phyloP scores from a whole-genome alignment of 2,797 vertebrate genomes.

The Characodon lateralis region DNA sequence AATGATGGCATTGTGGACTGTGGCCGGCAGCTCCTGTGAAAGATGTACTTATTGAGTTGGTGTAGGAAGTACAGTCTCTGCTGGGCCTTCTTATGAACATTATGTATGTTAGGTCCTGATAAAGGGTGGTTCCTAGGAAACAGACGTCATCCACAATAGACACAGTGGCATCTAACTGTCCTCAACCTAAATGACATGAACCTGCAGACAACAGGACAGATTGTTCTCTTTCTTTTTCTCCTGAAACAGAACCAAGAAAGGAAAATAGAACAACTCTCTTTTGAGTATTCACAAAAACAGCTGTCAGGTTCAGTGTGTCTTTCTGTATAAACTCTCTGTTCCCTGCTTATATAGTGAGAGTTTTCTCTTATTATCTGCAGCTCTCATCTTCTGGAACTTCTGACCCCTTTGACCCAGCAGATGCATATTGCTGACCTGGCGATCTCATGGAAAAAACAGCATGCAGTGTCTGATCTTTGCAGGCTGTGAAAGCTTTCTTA shows the following conservation, averaged over 20 bases:
- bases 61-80: too few relatives aligned
- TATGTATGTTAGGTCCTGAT: too few relatives aligned
- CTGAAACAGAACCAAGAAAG: background rate
- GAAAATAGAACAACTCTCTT: conserved; percentile 1
- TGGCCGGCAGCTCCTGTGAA: too few relatives aligned
- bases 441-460: conserved; percentile 25
- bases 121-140: too few relatives aligned
- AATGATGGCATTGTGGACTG: too few relatives aligned
- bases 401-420: conserved; percentile 38
- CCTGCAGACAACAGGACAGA: background rate
- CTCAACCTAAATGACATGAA: conserved; percentile 10
- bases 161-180: background rate
- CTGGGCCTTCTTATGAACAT: too few relatives aligned
- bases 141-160: too few relatives aligned
- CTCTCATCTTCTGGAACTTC: conserved; percentile 22
- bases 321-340: conserved; percentile 5
- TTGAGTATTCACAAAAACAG: background rate
- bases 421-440: conserved; percentile 35
- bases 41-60: too few relatives aligned
- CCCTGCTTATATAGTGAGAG: conserved; percentile 25
- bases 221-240: conserved; percentile 2
- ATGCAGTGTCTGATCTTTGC: conserved; percentile 16
- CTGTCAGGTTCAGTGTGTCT: background rate
- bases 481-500: background rate
- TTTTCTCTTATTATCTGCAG: conserved; percentile 6